Base-by-base conservation (phyloP, 1,140 invertebrate species). In the Nebria ingens region DNA sequence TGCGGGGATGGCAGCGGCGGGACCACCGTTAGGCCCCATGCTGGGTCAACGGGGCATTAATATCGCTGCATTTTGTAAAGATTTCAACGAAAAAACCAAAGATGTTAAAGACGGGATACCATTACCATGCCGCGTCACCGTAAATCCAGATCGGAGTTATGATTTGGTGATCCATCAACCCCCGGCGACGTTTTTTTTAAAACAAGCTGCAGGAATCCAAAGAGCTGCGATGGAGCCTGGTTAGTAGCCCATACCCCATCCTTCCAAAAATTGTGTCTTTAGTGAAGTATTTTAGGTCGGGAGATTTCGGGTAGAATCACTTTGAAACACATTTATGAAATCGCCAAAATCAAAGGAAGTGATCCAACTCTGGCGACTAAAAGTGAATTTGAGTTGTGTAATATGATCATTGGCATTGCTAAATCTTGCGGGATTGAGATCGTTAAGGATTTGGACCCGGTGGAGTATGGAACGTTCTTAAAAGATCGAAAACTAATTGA, bases 301-400 rank as follows among this genome's bases (percentile, higher is more conserved):
- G 93, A 98, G 75, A 73, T 86, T 15, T 79, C 83, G 64, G 97
- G 97, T 0, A 96, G 87, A 77, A 80, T 99, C 51, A 93, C 93
- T 1, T 65, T 95, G 0, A 98, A 97, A 71, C 97, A 99, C 75
- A 71, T 99, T 22, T 99, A 98, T 75, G 97, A 99, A 83, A 99
- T 99, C 66, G 96, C 97, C 0, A 81, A 85, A 73, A 90, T 99
- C 2, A 99, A 99, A 75, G 76, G 81, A 13, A 68, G 88, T 70
- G 97, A 99, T 76, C 86, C 88, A 20, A 71, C 82, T 11, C 76
- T 87, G 60, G 77, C 84, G 55, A 73, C 83, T 21, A 65, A 80
- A 11, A 72, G 58, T 22, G 64, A 76, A 64, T 53, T 73, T 73
- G 78, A 88, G 65, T 81, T 97, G 62, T 95, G 91, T 70, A 76